A percentile compares a stretch with the other conserved stretches of the same genome.
Evolutionary conservation across 2,888 invertebrate genomes (phyloP).

Genomic region (Hermodice carunculata): DNA sequence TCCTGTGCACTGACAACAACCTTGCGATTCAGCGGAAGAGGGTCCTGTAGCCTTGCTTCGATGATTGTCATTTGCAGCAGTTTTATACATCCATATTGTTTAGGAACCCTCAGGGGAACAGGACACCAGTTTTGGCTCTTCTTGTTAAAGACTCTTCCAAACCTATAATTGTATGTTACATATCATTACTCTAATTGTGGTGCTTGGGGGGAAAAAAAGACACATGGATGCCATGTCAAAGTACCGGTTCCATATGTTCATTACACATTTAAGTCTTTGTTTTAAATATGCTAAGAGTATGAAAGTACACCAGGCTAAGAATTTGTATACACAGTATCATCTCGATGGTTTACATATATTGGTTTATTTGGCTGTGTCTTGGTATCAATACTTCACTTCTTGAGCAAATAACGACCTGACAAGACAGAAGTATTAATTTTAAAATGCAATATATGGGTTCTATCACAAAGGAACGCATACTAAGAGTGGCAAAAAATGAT

Average conservation of each 20-base stretch:
- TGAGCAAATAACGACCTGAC: too few relatives aligned
- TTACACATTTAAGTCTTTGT: background rate
- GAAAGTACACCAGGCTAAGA: background rate
- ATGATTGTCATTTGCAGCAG: background rate
- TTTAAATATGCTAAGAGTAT: background rate
- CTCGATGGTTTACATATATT: too few relatives aligned
- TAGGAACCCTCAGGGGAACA: background rate
- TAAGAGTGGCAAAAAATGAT: too few relatives aligned
- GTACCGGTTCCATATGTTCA: too few relatives aligned
- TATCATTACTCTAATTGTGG: background rate
- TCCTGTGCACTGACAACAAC: background rate
- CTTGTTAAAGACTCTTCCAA: background rate
- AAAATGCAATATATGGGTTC: too few relatives aligned
- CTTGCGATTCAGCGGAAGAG: background rate
- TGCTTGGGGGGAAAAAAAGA: too few relatives aligned
- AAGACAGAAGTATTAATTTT: too few relatives aligned
- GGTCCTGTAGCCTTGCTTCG: background rate
- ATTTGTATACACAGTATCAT: background rate
- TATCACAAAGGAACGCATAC: too few relatives aligned
- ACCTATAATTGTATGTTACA: background rate
- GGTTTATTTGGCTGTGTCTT: too few relatives aligned
- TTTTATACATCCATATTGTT: constrained; percentile 4
- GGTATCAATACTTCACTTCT: too few relatives aligned
- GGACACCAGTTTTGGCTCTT: background rate
- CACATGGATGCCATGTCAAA: too few relatives aligned